Base-by-base conservation (phyloP, 1,140 invertebrate genomes). In the Micrasema longulum region DNA sequence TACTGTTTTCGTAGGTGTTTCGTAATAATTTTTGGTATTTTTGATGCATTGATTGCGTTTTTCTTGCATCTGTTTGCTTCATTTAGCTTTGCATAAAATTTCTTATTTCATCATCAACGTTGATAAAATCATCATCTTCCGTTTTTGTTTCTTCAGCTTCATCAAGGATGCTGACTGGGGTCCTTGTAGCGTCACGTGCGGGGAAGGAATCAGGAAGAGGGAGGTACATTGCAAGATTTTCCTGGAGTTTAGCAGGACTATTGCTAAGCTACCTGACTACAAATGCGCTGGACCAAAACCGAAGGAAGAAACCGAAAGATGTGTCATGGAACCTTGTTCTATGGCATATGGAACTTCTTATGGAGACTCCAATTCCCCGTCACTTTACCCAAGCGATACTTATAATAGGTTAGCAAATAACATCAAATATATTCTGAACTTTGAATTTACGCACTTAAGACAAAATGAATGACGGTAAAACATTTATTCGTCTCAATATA, bases 221-320 rank as follows among this genome's bases (percentile, higher is more conserved):
- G 88, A 91, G 76, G 95, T 96, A 1, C 89, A 92, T 68, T 98
- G 96, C 83, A 97, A 97, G 86, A 96, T 98, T 75, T 97, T 95
- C 81, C 84, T 98, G 47, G 95, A 97, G 81, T 96, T 96, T 79
- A 95, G 93, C 47, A 86, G 90, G 67, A 96, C 93, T 0, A 90
- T 95, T 41, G 94, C 93, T 0, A 92, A 90, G 74, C 82, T 97
- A 10, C 94, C 95, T 0, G 95, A 97, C 76, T 88, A 88, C n/a
- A 90, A 97, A 76, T 98, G 96, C 79, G 88, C 91, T 57, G 95
- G 94, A 0, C 88, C 88, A 0, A 96, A 95, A 77, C 95, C 96
- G 0, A 77, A 87, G 0, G 91, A 93, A 76, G 91, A 93, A 75
- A 90, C 88, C 0, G 93, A 97, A 78, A 87, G 89, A 76, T 97